These are phyloP conservation scores for Chaetophractus vellerosus DNA, from an alignment of 2,797 vertebrate genomes.

Conservation along the genomic window DNA sequence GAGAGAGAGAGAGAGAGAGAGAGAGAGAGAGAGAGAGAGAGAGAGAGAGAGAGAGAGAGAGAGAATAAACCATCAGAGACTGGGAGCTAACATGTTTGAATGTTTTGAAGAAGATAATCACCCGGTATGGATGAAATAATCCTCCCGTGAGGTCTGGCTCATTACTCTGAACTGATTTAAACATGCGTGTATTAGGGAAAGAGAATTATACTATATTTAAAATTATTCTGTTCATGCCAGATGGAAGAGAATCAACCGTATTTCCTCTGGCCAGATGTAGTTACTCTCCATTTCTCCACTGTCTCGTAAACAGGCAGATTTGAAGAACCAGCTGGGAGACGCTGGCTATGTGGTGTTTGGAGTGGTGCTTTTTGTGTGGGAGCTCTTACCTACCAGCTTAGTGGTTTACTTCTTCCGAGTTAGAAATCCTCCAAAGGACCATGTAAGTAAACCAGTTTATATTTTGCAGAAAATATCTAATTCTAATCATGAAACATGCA, in stretches of 20 bases:
- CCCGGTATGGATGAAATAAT: neutral
- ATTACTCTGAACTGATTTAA: neutral
- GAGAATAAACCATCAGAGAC: neutral
- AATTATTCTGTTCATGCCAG: neutral
- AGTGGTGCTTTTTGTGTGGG: conserved; percentile 97
- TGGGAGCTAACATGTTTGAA: neutral
- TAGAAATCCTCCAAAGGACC: conserved; percentile 93
- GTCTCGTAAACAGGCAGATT: conserved; percentile 93
- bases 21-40: too few species aligned
- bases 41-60: too few species aligned
- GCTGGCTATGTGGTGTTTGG: conserved; percentile 96
- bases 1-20: too few species aligned
- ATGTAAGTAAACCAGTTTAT: conserved; percentile 90
- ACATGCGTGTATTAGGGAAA: neutral
- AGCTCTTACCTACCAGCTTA: conserved; percentile 96
- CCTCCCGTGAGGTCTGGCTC: neutral
- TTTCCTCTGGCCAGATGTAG: neutral
- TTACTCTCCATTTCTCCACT: neutral
- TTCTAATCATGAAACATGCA: neutral
- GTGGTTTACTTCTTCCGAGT: conserved; percentile 98
- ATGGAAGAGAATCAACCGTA: neutral
- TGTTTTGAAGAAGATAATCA: neutral
- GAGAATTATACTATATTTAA: neutral
- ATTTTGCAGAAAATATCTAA: neutral
- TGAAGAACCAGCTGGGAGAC: conserved; percentile 95